These are phyloP conservation scores for Hoplodrina blanda DNA, from an alignment of 2,888 invertebrate genomes.

Conservation along the genomic window DNA sequence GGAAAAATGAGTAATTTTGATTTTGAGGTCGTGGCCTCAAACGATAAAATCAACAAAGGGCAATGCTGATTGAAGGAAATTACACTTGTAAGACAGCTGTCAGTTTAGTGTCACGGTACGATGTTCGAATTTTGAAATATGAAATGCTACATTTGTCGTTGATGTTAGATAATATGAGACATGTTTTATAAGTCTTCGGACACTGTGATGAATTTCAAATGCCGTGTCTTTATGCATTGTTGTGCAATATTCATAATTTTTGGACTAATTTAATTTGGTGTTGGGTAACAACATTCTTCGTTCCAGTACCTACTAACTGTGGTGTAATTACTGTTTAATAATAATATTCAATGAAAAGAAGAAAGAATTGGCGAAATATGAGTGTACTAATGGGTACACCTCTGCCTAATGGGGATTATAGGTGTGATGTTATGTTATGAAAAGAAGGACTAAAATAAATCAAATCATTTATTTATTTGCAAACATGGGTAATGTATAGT, in stretches of 20 bases:
- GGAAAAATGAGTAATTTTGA: constrained; percentile 28
- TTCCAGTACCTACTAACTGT: no score
- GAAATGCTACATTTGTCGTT: background rate
- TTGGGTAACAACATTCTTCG: background rate
- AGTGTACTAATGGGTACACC: no score
- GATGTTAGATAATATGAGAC: background rate
- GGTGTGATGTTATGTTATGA: no score
- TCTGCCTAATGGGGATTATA: no score
- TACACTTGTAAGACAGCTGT: constrained; percentile 52
- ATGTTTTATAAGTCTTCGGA: background rate
- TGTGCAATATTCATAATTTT: background rate
- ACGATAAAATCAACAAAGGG: constrained; percentile 41
- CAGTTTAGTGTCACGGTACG: constrained; percentile 40
- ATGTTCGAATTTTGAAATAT: constrained; percentile 31
- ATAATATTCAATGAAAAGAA: no score
- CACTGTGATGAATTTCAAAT: background rate
- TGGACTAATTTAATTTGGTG: background rate
- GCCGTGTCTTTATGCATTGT: background rate
- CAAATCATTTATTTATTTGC: no score
- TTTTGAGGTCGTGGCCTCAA: constrained; percentile 14
- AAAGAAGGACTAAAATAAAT: no score
- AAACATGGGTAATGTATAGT: no score
- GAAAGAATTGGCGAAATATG: no score
- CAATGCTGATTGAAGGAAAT: constrained; percentile 46
- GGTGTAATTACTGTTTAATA: no score